phyloP scores from a whole-genome alignment of 2,113 vertebrate species.

The Laterallus jamaicensis region DNA sequence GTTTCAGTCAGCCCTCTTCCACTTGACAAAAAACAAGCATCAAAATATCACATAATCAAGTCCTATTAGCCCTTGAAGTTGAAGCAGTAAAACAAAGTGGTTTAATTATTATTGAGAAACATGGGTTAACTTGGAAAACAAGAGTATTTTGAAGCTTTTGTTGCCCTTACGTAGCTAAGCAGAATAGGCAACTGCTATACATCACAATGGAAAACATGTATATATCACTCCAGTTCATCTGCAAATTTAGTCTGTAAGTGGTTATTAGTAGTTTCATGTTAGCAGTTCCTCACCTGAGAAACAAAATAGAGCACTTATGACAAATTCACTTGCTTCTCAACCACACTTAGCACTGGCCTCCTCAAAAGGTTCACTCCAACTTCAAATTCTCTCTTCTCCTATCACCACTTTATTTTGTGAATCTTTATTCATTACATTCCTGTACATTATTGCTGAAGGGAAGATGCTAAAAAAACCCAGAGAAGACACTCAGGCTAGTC shows the following conservation, averaged over 20 bases:
- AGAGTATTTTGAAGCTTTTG: neutral
- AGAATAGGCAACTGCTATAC: neutral
- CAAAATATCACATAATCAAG: neutral
- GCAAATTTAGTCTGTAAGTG: neutral
- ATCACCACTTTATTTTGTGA: neutral
- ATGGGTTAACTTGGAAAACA: neutral
- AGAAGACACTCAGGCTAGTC: neutral
- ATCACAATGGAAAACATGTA: neutral
- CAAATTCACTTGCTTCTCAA: neutral
- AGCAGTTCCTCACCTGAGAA: neutral
- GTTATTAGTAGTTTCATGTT: neutral
- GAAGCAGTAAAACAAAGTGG: neutral
- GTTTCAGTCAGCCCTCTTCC: neutral
- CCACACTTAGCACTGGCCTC: neutral
- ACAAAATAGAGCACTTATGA: neutral
- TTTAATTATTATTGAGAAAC: neutral
- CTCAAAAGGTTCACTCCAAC: neutral
- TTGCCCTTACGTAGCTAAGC: neutral
- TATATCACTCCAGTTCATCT: neutral
- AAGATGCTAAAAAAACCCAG: neutral
- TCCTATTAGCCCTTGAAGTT: neutral
- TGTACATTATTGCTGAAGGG: neutral
- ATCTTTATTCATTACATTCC: neutral
- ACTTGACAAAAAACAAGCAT: neutral
- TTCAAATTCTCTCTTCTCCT: neutral